Evolutionary conservation across 2,888 invertebrate genomes (phyloP).

Genomic region (Leucoma salicis): DNA sequence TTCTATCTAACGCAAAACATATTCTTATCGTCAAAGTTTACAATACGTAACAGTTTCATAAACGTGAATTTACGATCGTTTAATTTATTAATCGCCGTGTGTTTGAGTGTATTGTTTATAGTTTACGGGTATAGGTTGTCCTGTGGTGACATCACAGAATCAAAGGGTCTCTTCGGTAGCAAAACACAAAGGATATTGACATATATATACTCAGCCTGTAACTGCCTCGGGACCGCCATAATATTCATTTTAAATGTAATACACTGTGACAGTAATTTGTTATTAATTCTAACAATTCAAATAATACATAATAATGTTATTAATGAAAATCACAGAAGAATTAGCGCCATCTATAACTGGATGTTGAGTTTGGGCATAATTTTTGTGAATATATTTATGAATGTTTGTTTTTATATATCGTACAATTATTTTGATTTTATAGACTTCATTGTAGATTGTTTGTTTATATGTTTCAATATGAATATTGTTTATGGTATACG

Average conservation of each 20-base stretch:
- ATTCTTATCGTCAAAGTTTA: slow-evolving; percentile 17
- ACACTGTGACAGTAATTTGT: slow-evolving; percentile 3
- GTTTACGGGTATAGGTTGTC: not conserved
- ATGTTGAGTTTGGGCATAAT: not conserved
- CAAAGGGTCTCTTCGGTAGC: not conserved
- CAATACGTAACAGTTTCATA: slow-evolving; percentile 14
- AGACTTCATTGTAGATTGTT: not conserved
- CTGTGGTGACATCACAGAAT: not conserved
- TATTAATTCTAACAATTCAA: slow-evolving; percentile 4
- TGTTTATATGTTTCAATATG: slow-evolving; percentile 4
- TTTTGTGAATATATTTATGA: not conserved
- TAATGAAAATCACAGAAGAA: not conserved
- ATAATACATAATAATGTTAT: not conserved
- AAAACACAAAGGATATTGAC: not conserved
- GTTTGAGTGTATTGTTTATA: not conserved
- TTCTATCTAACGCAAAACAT: slow-evolving; percentile 8
- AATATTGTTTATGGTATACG: slow-evolving; percentile 10
- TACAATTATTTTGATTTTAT: not conserved
- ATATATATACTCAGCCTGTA: not conserved
- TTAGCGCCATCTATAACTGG: slow-evolving; percentile 2
- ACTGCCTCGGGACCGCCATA: not conserved
- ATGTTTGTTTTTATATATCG: not conserved
- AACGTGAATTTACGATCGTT: slow-evolving; percentile 5
- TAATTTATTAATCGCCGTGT: not conserved
- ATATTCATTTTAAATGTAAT: not conserved